phyloP scores from a whole-genome alignment of 1,140 invertebrate species.

The Pachyrhynchus sulphureomaculatus region DNA sequence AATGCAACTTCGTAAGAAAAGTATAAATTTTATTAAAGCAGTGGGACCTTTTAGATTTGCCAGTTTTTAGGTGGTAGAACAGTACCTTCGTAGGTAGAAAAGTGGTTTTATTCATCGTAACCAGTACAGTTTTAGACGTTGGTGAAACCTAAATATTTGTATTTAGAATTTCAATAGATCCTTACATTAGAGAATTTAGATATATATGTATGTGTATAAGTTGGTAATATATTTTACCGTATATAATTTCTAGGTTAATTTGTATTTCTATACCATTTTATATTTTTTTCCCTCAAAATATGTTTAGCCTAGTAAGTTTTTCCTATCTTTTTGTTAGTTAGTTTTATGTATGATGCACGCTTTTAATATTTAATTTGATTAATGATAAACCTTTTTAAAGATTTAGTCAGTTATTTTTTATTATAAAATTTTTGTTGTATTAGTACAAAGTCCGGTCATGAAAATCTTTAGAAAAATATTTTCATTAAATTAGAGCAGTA shows the following conservation, averaged over 20 bases:
- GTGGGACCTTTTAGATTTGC: neutral
- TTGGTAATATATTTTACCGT: neutral
- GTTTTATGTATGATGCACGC: conserved; percentile 28
- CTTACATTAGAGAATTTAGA: conserved; percentile 2
- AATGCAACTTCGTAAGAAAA: too few species aligned
- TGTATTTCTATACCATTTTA: neutral
- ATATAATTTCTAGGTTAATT: neutral
- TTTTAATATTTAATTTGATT: neutral
- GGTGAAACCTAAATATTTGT: too few species aligned
- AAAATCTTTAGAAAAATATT: too few species aligned
- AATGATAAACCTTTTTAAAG: neutral
- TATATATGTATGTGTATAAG: neutral
- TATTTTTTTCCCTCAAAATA: neutral
- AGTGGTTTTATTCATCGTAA: neutral
- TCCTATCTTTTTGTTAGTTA: conserved; percentile 20
- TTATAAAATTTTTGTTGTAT: too few species aligned
- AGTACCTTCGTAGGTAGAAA: conserved; percentile 10
- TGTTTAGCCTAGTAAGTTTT: conserved; percentile 3
- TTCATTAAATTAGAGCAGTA: too few species aligned
- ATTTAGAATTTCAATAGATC: neutral
- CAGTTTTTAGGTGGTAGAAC: conserved; percentile 7
- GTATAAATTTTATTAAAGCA: neutral
- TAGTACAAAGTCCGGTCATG: too few species aligned
- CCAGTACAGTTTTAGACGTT: neutral
- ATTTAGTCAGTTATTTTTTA: conserved; percentile 2